Evolutionary conservation across 1,140 invertebrate genomes (phyloP).

Genomic region (Zaprionus camerounensis): DNA sequence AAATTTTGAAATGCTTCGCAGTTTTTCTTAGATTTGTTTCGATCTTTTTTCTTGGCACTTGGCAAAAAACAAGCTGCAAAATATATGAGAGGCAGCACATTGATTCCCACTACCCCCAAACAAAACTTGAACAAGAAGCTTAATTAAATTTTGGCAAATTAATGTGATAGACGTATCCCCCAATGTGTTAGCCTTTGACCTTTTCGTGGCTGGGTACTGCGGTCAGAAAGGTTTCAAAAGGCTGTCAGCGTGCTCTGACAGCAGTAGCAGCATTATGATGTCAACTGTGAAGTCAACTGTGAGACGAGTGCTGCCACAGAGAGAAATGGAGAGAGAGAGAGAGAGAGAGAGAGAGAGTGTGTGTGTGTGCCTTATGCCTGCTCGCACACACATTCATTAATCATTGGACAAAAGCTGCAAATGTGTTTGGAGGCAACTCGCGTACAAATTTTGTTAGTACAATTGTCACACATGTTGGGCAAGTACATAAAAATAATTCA

Average conservation of each 20-base stretch:
- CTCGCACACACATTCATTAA: conserved; percentile 63
- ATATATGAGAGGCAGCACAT: conserved; percentile 20
- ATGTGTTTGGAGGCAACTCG: conserved; percentile 27
- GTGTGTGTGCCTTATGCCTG: background rate
- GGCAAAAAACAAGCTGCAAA: conserved; percentile 12
- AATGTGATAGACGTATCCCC: conserved; percentile 13
- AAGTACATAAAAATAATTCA: conserved; percentile 58
- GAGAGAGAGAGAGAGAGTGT: background rate
- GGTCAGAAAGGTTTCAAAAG: conserved; percentile 27
- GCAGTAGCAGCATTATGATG: conserved; percentile 74
- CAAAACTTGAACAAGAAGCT: conserved; percentile 13
- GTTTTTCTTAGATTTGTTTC: conserved; percentile 44
- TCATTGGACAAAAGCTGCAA: conserved; percentile 63
- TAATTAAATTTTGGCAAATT: conserved; percentile 63
- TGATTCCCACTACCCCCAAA: background rate
- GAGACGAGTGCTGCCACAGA: background rate
- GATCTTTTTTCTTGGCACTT: conserved; percentile 11
- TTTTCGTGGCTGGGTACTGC: background rate
- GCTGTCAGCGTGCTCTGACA: conserved; percentile 64
- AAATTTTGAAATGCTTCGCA: conserved; percentile 60
- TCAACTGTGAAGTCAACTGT: conserved; percentile 71
- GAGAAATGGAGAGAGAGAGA: background rate
- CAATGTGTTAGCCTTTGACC: conserved; percentile 42
- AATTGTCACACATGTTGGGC: conserved; percentile 65
- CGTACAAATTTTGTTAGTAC: conserved; percentile 61